Conservation (phyloP, 2,113 vertebrate genomes). For the Blennius ocellaris region DNA sequence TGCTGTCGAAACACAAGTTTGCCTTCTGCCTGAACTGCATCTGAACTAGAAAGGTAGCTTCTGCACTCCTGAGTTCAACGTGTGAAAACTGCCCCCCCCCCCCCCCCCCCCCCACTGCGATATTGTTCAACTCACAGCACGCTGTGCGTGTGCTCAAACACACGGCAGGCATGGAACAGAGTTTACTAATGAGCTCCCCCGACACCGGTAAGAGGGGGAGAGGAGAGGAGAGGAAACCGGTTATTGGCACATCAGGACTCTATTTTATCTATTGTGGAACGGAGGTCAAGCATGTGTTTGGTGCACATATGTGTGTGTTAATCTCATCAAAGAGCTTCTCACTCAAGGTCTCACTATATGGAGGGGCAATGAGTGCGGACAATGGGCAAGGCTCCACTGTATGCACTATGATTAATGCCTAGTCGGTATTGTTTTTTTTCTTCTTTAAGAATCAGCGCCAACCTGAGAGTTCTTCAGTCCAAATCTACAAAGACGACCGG, state of each 20-base stretch:
- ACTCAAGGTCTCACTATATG: slow-evolving; percentile 11
- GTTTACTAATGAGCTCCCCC: slow-evolving; percentile 54
- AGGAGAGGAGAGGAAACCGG: slow-evolving; percentile 42
- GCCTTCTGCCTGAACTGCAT: slow-evolving; percentile 3
- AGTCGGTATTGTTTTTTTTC: not conserved
- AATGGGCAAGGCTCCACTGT: not conserved
- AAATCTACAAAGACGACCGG: not conserved
- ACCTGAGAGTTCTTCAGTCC: not conserved
- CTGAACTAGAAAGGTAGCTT: slow-evolving; percentile 21
- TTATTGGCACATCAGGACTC: slow-evolving; percentile 55
- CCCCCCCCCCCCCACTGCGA: no score
- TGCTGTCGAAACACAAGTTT: no score
- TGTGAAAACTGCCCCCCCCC: slow-evolving; percentile 15
- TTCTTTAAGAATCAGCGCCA: not conserved
- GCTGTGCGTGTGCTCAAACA: slow-evolving; percentile 24
- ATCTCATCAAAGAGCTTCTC: slow-evolving; percentile 32
- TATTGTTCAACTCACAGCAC: slow-evolving; percentile 31
- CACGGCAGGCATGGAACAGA: slow-evolving; percentile 29
- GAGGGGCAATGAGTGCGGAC: not conserved
- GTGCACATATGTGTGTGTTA: not conserved
- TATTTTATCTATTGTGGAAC: slow-evolving; percentile 42
- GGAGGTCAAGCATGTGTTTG: slow-evolving; percentile 26
- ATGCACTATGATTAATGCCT: not conserved
- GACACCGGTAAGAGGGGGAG: slow-evolving; percentile 24
- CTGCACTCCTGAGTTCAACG: not conserved